A percentile compares a stretch with the other conserved stretches of the same genome.
These are phyloP conservation scores for Ditylenchus dipsaci DNA, from an alignment of 1,140 invertebrate species.

Conservation along the genomic window DNA sequence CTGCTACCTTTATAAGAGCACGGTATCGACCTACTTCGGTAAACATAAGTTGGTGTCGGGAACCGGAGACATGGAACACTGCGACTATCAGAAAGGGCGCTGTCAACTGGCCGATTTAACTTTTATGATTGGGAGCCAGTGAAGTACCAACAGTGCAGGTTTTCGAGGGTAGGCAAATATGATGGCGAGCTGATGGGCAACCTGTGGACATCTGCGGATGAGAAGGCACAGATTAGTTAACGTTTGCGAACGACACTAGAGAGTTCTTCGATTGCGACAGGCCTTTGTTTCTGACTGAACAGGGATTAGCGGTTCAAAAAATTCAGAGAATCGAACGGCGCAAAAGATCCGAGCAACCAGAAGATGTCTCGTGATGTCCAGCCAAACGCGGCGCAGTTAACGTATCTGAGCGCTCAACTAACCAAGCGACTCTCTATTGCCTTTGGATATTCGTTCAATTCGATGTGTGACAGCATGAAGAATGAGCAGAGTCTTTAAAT, in stretches of 20 bases:
- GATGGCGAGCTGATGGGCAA: neutral
- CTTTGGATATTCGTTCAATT: neutral
- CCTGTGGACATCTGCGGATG: neutral
- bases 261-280: neutral
- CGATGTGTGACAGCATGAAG: neutral
- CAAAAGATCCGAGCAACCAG: neutral
- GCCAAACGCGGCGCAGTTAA: neutral
- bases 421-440: neutral
- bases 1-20: neutral
- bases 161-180: neutral
- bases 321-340: neutral
- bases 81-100: neutral
- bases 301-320: neutral
- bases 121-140: neutral
- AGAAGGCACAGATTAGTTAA: neutral
- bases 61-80: neutral
- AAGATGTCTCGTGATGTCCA: neutral
- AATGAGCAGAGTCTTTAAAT: neutral
- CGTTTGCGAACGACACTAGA: neutral
- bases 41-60: too few relatives aligned
- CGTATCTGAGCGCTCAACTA: neutral
- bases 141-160: neutral
- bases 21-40: neutral
- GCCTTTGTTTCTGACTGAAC: neutral
- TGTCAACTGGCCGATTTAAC: neutral